A percentile compares a stretch with the other conserved stretches of the same genome.
phyloP scores from a whole-genome alignment of 1,140 invertebrate genomes.

The Belonocnema kinseyi region DNA sequence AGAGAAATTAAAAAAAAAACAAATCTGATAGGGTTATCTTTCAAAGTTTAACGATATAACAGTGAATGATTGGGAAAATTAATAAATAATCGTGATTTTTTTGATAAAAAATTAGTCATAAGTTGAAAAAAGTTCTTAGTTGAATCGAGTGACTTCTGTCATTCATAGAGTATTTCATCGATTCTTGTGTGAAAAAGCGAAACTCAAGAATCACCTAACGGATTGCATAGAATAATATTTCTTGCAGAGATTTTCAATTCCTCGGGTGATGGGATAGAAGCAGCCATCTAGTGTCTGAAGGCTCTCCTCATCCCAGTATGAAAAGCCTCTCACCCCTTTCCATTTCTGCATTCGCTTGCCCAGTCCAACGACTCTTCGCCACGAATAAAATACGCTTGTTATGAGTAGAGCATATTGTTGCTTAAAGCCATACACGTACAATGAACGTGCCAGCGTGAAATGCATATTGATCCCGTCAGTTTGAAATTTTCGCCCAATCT shows the following conservation, averaged over 20 bases:
- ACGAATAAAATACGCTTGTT: slow-evolving; percentile 46
- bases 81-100: no score
- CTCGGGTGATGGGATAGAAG: slow-evolving; percentile 60
- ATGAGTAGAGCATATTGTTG: slow-evolving; percentile 49
- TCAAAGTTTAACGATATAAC: no score
- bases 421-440: slow-evolving; percentile 49
- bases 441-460: slow-evolving; percentile 48
- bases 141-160: no score
- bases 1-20: no score
- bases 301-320: not conserved
- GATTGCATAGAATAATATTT: slow-evolving; percentile 55
- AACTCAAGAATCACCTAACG: not conserved
- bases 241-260: slow-evolving; percentile 67
- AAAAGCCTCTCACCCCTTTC: not conserved
- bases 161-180: not conserved
- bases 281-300: not conserved
- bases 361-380: not conserved
- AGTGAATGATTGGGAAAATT: no score
- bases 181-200: not conserved
- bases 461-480: slow-evolving; percentile 56
- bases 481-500: slow-evolving; percentile 34
- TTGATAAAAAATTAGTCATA: no score
- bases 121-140: no score
- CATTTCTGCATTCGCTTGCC: not conserved
- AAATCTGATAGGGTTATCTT: no score